Base-by-base conservation (phyloP, 2,113 vertebrate genomes). In the Sander lucioperca region DNA sequence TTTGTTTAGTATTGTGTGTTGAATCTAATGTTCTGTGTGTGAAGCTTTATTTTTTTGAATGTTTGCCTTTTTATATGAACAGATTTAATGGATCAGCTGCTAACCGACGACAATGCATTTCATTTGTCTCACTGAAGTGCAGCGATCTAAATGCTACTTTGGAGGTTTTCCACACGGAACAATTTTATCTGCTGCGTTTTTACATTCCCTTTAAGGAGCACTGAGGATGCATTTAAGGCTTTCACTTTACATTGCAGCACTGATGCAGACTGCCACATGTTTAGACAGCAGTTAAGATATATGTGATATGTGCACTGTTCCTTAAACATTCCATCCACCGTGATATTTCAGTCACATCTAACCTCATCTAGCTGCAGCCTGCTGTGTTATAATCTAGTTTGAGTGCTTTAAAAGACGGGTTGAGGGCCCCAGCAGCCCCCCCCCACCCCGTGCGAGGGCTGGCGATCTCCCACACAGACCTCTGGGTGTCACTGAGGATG, bases 261-360 rank as follows among this genome's bases (percentile, higher is more conserved):
- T 1, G 25, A 62, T 54, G 16, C 58, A 25, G 13, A 16, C 25
- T 5, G 18, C 36, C 9, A 63, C n/a, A 2, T 45, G 25, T 62
- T 33, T 11, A 64, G 3, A 57, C 51, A 72, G 50, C 66, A 58
- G 9, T 45, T 61, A 21, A n/a, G 68, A 67, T 62, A 43, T 43
- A 43, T 43, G 10, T 43, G 9, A 9, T 70, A 47, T 51, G 9
- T 30, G 54, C 9, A 10, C 11, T 15, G 10, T 61, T 62, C 43
- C 12, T 56, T 57, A 12, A 36, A 27, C 47, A 11, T 39, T 72
- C 43, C 78, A 94, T 91, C 95, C 95, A 79, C 76, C 93, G 57
- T 13, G 66, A 78, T 62, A 23, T 58, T 62, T 66, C 30, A 72
- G 51, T 62, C 69, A 36, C 73, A 33, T 58, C 50, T 45, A 66